Evolutionary conservation across 2,113 vertebrate species (phyloP), one percentile per base, ranked within the genome.

Genomic region (Dolichallabes microphthalmus): DNA sequence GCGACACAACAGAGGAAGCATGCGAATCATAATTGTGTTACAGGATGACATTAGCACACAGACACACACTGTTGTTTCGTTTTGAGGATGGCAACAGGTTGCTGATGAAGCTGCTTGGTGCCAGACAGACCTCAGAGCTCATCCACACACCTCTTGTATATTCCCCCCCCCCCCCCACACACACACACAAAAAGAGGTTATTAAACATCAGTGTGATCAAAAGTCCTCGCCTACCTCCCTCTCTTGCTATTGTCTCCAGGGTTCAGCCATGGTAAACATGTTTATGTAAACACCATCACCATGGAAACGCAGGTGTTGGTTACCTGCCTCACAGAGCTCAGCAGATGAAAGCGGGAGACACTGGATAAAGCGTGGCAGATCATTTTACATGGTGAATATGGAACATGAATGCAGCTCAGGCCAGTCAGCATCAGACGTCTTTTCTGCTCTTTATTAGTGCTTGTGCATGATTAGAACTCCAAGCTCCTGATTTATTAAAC

Each of bases 261-360:
- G 64, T 53, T 75, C 45, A 4, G 55, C 20, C 27, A 53, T 81
- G 66, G 45, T 85, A 75, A 86, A 76, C 60, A 81, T 87, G 85
- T 88, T 87, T 87, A 85, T 82, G 60, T 74, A 85, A 88, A 87
- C 88, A 66, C 17, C 20, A 39, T 86, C 82, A 66, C 83, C 74
- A 88, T 85, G 79, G 88, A 85, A 87, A 88, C 73, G 6, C 85
- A 79, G 73, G 75, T 87, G 73, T 82, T 82, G 80, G 58, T 88
- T 82, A 88, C 45, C 85, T 87, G 55, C 64, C 22, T 86, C 53
- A 69, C 32, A 13, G 45, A 39, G 66, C 32, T 35, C 27, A 11
- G 86, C 63, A 57, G 32, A 69, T 68, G 69, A 68, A 64, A 39
- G 63, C 2, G 11, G 55, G 58, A 66, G 68, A 35, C 22, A 35